phyloP scores from a whole-genome alignment of 1,140 invertebrate species.

The Microvelia longipes region DNA sequence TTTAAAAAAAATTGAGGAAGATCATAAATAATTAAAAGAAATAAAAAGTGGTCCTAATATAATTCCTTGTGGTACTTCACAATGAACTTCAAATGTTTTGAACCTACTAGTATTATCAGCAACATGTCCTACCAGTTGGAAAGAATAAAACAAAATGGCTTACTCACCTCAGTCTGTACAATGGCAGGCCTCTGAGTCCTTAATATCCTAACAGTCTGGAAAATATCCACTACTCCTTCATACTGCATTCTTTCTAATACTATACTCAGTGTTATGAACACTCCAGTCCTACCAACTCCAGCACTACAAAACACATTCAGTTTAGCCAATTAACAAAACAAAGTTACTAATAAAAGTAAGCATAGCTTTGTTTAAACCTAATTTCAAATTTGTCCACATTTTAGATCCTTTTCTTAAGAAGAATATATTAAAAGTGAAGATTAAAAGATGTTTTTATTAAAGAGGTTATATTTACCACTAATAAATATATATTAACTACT shows the following conservation, averaged over 20 bases:
- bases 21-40: background rate
- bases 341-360: background rate
- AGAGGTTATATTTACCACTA: no score
- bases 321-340: background rate
- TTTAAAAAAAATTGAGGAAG: background rate
- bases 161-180: constrained; percentile 91
- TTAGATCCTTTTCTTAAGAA: no score
- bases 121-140: background rate
- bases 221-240: constrained; percentile 96
- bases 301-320: constrained; percentile 40
- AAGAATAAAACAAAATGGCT: background rate
- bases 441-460: no score
- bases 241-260: constrained; percentile 98
- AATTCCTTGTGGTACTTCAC: background rate
- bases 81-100: background rate
- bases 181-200: constrained; percentile 95
- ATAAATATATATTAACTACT: no score
- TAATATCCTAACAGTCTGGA: constrained; percentile 94
- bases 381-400: background rate
- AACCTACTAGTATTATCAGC: background rate
- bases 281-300: constrained; percentile 91
- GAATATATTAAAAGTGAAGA: no score
- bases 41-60: background rate
- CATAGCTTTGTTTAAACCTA: background rate
- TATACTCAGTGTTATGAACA: constrained; percentile 95